Percentiles rank a stretch among this genome's conserved stretches.
Evolutionary conservation across 2,888 invertebrate species (phyloP).

Genomic region (Rotaria sp.): DNA sequence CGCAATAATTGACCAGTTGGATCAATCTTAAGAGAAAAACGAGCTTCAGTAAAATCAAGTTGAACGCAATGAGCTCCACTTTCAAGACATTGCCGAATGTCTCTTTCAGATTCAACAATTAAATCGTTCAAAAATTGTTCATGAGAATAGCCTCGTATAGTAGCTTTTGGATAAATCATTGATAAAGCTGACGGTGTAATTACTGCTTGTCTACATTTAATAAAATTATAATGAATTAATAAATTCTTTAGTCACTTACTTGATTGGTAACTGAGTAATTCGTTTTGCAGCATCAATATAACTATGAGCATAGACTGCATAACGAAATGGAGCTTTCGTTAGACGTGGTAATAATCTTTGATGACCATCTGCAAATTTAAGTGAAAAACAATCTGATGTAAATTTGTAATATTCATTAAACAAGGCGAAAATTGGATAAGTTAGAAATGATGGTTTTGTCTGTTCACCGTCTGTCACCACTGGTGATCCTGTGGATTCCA

Average conservation of each 20-base stretch:
- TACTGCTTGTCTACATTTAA: background rate
- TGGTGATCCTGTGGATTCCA: background rate
- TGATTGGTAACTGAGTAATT: background rate
- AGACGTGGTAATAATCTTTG: background rate
- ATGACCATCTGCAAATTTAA: background rate
- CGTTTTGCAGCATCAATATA: conserved; percentile 22
- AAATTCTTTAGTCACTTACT: background rate
- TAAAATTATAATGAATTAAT: too few relatives aligned
- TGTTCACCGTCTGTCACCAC: background rate
- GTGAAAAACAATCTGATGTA: background rate
- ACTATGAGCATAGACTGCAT: background rate
- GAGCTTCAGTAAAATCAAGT: conserved; percentile 26
- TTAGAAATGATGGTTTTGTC: conserved; percentile 25
- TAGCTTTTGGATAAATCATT: conserved; percentile 6
- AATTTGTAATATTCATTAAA: background rate
- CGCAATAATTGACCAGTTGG: background rate
- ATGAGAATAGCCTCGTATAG: background rate
- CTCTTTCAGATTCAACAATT: background rate
- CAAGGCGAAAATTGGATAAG: background rate
- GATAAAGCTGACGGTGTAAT: conserved; percentile 7
- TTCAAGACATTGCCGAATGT: background rate
- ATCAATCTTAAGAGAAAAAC: background rate
- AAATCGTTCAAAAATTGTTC: conserved; percentile 15
- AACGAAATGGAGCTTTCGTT: background rate
- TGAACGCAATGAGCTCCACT: background rate